Conservation (phyloP, 1,140 invertebrate species). For the Camponotus floridanus region DNA sequence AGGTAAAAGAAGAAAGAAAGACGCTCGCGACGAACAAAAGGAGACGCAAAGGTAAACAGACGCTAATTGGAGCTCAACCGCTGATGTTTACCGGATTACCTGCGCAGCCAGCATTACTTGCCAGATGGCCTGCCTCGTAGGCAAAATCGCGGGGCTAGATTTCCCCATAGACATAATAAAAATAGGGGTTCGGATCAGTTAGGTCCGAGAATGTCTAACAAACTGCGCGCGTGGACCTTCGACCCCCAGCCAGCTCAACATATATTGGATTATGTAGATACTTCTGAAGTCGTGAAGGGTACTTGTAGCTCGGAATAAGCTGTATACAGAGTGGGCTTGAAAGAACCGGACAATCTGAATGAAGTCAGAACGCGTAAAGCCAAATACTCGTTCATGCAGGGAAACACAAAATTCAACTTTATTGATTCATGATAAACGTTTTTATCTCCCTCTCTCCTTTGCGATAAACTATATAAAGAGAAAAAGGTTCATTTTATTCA, state of each 20-base stretch:
- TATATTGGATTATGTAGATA: slow-evolving; percentile 81
- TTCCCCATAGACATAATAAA: slow-evolving; percentile 82
- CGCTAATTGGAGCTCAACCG: slow-evolving; percentile 78
- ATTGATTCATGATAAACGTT: slow-evolving; percentile 68
- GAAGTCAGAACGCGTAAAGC: slow-evolving; percentile 67
- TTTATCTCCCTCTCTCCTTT: slow-evolving; percentile 11
- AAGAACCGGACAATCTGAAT: slow-evolving; percentile 71
- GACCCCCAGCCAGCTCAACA: slow-evolving; percentile 69
- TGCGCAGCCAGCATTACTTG: slow-evolving; percentile 72
- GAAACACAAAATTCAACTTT: slow-evolving; percentile 58
- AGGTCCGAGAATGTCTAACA: slow-evolving; percentile 71
- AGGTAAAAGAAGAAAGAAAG: slow-evolving; percentile 59
- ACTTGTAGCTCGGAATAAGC: slow-evolving; percentile 61
- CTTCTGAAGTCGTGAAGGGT: slow-evolving; percentile 56
- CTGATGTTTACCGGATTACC: slow-evolving; percentile 76
- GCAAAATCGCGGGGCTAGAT: slow-evolving; percentile 75
- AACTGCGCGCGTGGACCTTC: slow-evolving; percentile 78
- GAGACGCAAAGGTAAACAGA: slow-evolving; percentile 76
- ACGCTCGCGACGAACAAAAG: slow-evolving; percentile 54
- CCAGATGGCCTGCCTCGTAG: slow-evolving; percentile 78
- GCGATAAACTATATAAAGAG: slow-evolving; percentile 11
- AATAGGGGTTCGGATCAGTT: slow-evolving; percentile 68
- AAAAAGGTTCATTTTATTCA: not conserved
- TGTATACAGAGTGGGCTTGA: slow-evolving; percentile 65
- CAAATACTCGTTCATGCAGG: slow-evolving; percentile 59